A percentile compares a stretch with the other conserved stretches of the same genome.
These are phyloP conservation scores for Tiliacea citrago DNA, from an alignment of 2,888 invertebrate genomes.

Conservation along the genomic window DNA sequence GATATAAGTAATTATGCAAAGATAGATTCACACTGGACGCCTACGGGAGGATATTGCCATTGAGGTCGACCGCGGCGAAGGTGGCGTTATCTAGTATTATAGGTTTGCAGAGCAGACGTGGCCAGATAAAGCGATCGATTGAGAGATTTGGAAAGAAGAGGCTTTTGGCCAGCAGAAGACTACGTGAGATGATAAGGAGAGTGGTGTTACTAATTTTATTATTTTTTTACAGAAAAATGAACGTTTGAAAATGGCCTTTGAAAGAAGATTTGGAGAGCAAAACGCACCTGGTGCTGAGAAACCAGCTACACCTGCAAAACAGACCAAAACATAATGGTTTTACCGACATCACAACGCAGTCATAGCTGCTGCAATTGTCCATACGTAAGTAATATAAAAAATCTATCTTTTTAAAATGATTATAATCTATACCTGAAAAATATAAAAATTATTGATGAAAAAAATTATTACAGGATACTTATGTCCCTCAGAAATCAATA, in stretches of 20 bases:
- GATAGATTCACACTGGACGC: not conserved
- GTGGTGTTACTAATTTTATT: not conserved
- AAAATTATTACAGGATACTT: conserved; percentile 27
- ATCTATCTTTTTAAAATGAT: not conserved
- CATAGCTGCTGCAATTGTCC: conserved; percentile 37
- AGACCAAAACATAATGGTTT: conserved; percentile 33
- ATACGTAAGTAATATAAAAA: conserved; percentile 26
- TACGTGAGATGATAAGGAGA: not conserved
- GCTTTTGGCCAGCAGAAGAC: not conserved
- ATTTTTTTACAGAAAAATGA: conserved; percentile 5
- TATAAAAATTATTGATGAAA: not conserved
- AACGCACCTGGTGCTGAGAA: not conserved
- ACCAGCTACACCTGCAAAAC: not conserved
- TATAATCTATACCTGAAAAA: not conserved
- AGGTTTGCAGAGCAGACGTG: not conserved
- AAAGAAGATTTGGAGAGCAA: conserved; percentile 6
- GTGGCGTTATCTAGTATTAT: not conserved
- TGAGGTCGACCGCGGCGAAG: not conserved
- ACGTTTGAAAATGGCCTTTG: not conserved
- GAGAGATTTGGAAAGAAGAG: not conserved
- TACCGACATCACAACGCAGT: conserved; percentile 13
- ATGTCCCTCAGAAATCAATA: not conserved
- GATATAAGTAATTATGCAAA: not conserved
- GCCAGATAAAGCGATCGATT: not conserved
- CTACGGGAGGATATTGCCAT: not conserved